Percentiles rank a stretch among this genome's conserved stretches.
phyloP scores from a whole-genome alignment of 2,797 vertebrate genomes.

The Gobionotothen gibberifrons region DNA sequence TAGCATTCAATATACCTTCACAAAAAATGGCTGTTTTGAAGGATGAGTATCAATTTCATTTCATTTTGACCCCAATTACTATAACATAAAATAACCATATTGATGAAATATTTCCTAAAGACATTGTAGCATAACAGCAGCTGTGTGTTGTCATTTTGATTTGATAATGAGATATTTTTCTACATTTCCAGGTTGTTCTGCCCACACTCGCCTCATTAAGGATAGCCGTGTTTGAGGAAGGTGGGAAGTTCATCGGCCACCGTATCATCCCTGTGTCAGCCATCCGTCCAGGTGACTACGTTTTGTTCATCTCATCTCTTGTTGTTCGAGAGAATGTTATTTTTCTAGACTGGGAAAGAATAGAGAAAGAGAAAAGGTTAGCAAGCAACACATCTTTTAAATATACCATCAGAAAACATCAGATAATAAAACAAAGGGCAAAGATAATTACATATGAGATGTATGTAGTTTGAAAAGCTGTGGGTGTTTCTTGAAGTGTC shows the following conservation, averaged over 20 bases:
- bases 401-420: not conserved
- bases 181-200: conserved; percentile 88
- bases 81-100: too few species aligned
- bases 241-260: conserved; percentile 97
- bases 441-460: not conserved
- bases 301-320: not conserved
- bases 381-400: not conserved
- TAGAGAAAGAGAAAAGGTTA: not conserved
- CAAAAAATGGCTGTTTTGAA: too few species aligned
- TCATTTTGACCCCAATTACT: not conserved
- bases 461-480: not conserved
- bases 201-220: conserved; percentile 94
- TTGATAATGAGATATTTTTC: not conserved
- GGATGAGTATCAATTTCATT: not conserved
- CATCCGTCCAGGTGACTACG: conserved; percentile 90
- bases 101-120: not conserved
- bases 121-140: not conserved
- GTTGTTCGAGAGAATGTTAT: not conserved
- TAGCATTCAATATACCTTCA: not conserved
- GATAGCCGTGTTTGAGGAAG: conserved; percentile 96
- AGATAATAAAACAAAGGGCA: not conserved
- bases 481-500: not conserved
- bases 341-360: not conserved
- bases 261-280: conserved; percentile 96
- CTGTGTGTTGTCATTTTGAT: not conserved